A percentile compares a stretch with the other conserved stretches of the same genome.
Evolutionary conservation across 2,888 invertebrate genomes (phyloP).

Genomic region (Corbicula japonica): DNA sequence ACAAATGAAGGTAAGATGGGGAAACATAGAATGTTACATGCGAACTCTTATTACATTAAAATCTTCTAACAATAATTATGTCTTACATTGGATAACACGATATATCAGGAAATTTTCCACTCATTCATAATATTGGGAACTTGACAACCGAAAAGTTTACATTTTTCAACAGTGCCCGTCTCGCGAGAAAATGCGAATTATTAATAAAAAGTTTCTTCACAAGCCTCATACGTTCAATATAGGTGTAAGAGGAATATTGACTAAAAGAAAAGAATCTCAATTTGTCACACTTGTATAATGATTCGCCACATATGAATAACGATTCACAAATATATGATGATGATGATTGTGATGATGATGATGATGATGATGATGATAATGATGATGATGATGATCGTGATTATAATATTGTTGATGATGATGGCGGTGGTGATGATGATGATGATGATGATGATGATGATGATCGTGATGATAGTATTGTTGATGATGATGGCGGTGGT

Average conservation of each 20-base stretch:
- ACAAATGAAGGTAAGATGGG: not conserved
- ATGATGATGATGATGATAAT: slow-evolving; percentile 2
- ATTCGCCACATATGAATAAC: too few species aligned
- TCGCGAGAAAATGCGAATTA: slow-evolving; percentile 33
- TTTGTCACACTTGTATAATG: too few species aligned
- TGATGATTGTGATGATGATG: slow-evolving; percentile 1
- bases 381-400: slow-evolving; percentile 1
- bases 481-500: not conserved
- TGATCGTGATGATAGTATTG: not conserved
- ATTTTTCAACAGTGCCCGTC: slow-evolving; percentile 57
- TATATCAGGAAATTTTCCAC: not conserved
- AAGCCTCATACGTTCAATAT: slow-evolving; percentile 20
- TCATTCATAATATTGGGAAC: slow-evolving; percentile 47
- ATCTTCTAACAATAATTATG: not conserved
- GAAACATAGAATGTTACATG: not conserved
- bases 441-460: not conserved
- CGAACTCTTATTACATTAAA: not conserved
- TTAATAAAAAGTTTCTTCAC: not conserved
- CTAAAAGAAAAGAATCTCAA: too few species aligned
- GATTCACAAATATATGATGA: too few species aligned
- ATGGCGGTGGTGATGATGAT: not conserved
- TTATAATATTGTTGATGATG: not conserved
- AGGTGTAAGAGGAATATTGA: too few species aligned
- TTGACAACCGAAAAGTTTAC: slow-evolving; percentile 76
- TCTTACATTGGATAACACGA: not conserved